A percentile compares a stretch with the other conserved stretches of the same genome.
Conservation (phyloP, 2,113 vertebrate species). For the Podilymbus podiceps region DNA sequence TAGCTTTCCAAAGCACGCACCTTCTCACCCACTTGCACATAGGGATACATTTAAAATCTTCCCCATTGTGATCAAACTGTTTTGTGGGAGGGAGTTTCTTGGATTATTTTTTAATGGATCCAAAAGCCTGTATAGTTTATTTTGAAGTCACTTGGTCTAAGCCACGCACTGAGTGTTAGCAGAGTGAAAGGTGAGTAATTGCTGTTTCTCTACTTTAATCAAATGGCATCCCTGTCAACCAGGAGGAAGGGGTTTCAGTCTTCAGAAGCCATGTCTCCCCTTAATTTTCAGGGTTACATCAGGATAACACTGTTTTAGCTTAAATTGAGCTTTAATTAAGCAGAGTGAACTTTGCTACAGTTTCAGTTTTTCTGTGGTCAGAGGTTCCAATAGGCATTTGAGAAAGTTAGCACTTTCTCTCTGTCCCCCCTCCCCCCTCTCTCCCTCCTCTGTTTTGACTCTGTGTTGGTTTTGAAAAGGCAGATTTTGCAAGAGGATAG, state of each 20-base stretch:
- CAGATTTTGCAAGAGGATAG: background rate
- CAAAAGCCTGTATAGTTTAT: background rate
- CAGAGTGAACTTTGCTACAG: background rate
- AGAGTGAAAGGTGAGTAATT: background rate
- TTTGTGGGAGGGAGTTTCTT: background rate
- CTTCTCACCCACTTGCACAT: background rate
- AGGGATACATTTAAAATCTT: background rate
- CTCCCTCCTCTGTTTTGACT: background rate
- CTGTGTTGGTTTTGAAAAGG: background rate
- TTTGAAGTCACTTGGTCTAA: background rate
- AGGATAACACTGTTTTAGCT: background rate
- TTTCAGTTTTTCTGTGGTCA: background rate
- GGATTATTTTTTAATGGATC: background rate
- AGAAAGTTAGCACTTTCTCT: background rate
- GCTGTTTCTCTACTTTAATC: background rate
- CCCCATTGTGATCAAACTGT: background rate
- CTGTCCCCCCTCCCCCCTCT: background rate
- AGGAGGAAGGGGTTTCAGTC: background rate
- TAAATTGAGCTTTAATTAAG: background rate
- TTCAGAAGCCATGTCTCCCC: background rate
- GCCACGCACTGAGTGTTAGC: fast-evolving
- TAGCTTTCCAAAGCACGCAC: background rate
- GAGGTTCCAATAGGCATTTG: background rate
- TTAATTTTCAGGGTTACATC: background rate
- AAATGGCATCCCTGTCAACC: background rate